phyloP scores from a whole-genome alignment of 2,797 vertebrate species.

The Megalops cyprinoides region DNA sequence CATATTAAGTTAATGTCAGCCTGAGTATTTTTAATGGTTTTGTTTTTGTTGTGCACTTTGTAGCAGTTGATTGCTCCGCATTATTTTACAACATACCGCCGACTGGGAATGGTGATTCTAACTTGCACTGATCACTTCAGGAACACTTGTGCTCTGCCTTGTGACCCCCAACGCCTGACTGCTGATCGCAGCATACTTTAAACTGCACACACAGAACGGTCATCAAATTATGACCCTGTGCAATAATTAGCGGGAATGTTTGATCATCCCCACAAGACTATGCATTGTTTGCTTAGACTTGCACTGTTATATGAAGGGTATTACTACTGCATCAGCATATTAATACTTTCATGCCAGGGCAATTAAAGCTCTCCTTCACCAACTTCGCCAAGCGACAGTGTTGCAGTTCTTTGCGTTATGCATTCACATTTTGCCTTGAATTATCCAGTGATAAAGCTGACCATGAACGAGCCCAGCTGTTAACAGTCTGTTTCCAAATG shows the following conservation, averaged over 20 bases:
- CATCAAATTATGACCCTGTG: conserved; percentile 8
- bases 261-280: conserved; percentile 16
- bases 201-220: conserved; percentile 7
- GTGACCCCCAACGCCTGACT: neutral
- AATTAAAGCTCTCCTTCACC: neutral
- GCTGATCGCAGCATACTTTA: conserved; percentile 18
- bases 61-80: too few relatives aligned
- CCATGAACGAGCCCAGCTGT: neutral
- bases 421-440: neutral
- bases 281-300: neutral
- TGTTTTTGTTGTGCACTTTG: too few relatives aligned
- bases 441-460: neutral
- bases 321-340: neutral
- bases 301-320: conserved; percentile 15
- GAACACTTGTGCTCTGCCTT: conserved; percentile 11
- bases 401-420: too few relatives aligned
- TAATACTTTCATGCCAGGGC: too few relatives aligned
- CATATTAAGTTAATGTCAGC: conserved; percentile 2
- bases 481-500: neutral
- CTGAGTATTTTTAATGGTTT: neutral
- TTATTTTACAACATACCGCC: too few relatives aligned
- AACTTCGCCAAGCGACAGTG: too few relatives aligned
- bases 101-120: too few relatives aligned
- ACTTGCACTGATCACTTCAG: too few relatives aligned
- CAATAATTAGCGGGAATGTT: conserved; percentile 18